Conservation (phyloP, 2,113 vertebrate genomes). For the Sclerurus mexicanus region DNA sequence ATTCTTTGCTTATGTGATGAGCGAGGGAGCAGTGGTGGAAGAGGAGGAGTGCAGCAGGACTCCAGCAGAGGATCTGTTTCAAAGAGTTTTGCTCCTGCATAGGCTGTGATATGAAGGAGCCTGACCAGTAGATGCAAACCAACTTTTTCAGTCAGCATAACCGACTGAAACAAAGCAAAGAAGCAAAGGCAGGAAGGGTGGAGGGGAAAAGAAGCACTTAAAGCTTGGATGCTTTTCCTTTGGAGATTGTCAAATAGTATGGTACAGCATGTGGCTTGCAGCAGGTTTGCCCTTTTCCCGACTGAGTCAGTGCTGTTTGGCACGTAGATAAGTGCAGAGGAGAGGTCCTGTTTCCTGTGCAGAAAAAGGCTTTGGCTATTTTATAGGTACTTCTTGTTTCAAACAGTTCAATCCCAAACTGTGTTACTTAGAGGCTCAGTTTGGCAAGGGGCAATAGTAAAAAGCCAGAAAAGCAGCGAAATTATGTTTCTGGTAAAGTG, state of each 20-base stretch:
- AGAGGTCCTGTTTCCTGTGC: not conserved
- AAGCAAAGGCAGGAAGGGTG: not conserved
- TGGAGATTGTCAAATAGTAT: not conserved
- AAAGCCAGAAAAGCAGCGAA: not conserved
- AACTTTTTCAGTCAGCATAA: not conserved
- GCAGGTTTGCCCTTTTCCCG: not conserved
- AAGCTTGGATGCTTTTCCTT: not conserved
- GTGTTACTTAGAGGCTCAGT: not conserved
- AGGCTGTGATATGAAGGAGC: not conserved
- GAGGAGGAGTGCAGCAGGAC: not conserved
- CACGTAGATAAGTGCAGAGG: not conserved
- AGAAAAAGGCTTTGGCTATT: not conserved
- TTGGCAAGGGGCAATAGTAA: not conserved
- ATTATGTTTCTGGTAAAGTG: not conserved
- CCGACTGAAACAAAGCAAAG: not conserved
- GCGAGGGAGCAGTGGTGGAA: not conserved
- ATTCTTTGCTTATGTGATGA: not conserved
- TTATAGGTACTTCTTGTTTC: not conserved
- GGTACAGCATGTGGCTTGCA: not conserved
- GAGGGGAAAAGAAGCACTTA: not conserved
- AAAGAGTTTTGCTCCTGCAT: not conserved
- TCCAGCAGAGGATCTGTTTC: not conserved
- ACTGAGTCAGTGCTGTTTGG: not conserved
- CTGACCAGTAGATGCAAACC: not conserved
- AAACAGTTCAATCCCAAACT: not conserved